Base-by-base conservation (phyloP, 2,888 invertebrate species). In the Pristionchus japonicus region DNA sequence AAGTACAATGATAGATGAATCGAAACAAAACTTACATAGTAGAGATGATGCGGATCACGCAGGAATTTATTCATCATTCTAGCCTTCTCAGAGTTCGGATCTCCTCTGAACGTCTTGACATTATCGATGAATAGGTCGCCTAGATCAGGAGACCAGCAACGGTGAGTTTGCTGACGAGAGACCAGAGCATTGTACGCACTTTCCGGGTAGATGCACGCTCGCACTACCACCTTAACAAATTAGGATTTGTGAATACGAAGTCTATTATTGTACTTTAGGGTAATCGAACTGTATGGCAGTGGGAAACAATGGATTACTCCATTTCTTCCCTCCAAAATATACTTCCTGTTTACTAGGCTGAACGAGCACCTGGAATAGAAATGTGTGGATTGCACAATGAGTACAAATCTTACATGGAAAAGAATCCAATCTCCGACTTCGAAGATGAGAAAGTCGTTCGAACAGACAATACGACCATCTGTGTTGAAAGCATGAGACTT, bases 371-470 rank as follows among this genome's bases (percentile, higher is more conserved):
- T 77, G 40, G 23, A 74, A 11, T 23, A 77, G 43, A 77, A 34
- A n/a, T 13, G 11, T 77, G 23, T 40, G 40, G 31, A n/a, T 40
- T 9, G 34, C 23, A 40, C 40, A 27, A 9, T 15, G n/a, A 11
- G 43, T 1, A 3, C 0, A 20, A 31, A 31, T 27, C 85, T 43
- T 20, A 86, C 86, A 23, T 31, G 31, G 49, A 86, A 86, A 40
- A n/a, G 47, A 37, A 86, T 70, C 86, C 86, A 86, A 27, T 86
- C 49, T 40, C 86, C 86, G 3, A 86, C 86, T 86, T 86, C 86
- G 49, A 86, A 70, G 11, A 47, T 70, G 15, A 86, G 17, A 49
- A 86, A 86, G 40, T 86, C 86, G 37, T 49, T 67, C 31, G 70
- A 70, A 31, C 86, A 86, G 31, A 86, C 70, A 34, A 86, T 20